Evolutionary conservation across 2,113 vertebrate species (phyloP), one percentile per base, ranked within the genome.

Genomic region (Gobio gobio): DNA sequence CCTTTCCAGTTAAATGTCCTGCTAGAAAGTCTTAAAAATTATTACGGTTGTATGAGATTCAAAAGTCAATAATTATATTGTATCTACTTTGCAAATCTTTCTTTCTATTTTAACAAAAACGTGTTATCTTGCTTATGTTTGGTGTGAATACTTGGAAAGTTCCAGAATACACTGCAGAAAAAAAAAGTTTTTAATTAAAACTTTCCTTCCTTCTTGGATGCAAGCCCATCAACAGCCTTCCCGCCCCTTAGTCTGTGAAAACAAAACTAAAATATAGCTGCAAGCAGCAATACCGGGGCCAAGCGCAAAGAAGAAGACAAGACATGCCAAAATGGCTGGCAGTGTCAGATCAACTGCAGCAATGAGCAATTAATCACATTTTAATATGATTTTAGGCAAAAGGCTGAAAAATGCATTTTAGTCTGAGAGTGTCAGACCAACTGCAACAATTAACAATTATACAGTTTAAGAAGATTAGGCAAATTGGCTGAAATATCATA

Each of bases 111-210:
- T 24, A 47, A 73, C 70, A 45, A 43, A 14, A 24, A 24, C 70
- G 47, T 72, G 40, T 72, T 47, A 24, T 73, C 70, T 20, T 47
- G 20, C 43, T 47, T 14, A 9, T 18, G 43, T 24, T 47, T 73
- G 70, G 43, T 24, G 70, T 54, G 58, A 76, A 74, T 14, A 33
- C 22, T 6, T 64, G n/a, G n/a, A 24, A 70, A 70, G 66, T 70
- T 70, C 33, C 3, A 40, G 18, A 70, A 40, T 10, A 40, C 3
- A 70, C 22, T 64, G 2, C 45, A 24, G 4, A 66, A 45, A 45
- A 68, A 2, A n/a, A 3, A 33, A 14, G n/a, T n/a, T n/a, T n/a
- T 89, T 92, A 90, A 94, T 92, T 90, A 94, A 94, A 93, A 92
- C 88, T 90, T 89, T 89, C 89, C 87, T 87, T 82, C 85, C 77